A percentile compares a stretch with the other conserved stretches of the same genome.
These are phyloP conservation scores for Propithecus perrieri DNA, from an alignment of 2,797 vertebrate species.

Conservation along the genomic window DNA sequence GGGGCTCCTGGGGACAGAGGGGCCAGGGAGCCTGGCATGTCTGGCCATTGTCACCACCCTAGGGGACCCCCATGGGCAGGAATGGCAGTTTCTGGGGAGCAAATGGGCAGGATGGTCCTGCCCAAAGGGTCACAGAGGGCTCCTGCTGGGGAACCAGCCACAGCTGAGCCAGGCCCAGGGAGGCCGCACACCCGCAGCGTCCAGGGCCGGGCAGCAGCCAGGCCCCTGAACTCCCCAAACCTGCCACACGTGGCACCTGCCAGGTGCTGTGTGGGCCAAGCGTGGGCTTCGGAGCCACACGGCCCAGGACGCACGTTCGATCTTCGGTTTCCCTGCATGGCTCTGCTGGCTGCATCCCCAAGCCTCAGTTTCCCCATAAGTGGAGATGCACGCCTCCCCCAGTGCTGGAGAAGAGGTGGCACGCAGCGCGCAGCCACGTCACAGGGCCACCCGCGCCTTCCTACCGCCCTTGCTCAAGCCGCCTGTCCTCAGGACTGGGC, in stretches of 20 bases:
- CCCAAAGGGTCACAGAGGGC: background rate
- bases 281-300: fast-evolving
- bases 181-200: fast-evolving
- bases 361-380: background rate
- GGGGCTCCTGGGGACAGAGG: background rate
- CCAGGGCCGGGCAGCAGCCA: fast-evolving
- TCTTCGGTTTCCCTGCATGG: fast-evolving
- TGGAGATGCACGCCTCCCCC: too few relatives aligned
- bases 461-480: too few relatives aligned
- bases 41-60: too few relatives aligned
- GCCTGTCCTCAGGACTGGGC: background rate
- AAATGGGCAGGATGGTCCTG: background rate
- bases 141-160: fast-evolving
- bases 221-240: fast-evolving
- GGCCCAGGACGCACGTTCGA: background rate
- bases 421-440: too few relatives aligned
- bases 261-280: fast-evolving
- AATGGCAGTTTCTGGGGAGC: background rate
- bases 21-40: background rate
- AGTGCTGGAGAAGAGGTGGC: background rate
- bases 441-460: background rate
- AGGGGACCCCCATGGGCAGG: background rate
- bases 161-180: background rate
- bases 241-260: fast-evolving
- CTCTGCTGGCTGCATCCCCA: too few relatives aligned